Percentiles rank a stretch among this genome's conserved stretches.
phyloP scores from a whole-genome alignment of 2,888 invertebrate genomes.

The Drosophila kanekoi region DNA sequence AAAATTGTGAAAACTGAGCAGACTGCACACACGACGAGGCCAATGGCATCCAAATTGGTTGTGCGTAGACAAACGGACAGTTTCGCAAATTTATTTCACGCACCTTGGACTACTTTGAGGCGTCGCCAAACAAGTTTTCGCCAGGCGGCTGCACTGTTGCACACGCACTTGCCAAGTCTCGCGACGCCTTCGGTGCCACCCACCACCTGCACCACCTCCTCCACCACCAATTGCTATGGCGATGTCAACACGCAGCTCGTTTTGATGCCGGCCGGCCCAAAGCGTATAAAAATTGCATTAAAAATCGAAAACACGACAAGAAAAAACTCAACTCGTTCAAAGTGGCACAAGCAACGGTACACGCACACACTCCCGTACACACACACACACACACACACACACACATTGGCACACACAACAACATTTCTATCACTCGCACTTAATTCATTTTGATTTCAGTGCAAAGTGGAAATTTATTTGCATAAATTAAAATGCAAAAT shows the following conservation, averaged over 20 bases:
- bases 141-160: conserved; percentile 38
- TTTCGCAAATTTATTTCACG: conserved; percentile 71
- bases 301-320: conserved; percentile 72
- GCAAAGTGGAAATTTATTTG: conserved; percentile 83
- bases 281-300: conserved; percentile 66
- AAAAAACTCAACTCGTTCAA: conserved; percentile 61
- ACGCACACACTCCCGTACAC: conserved; percentile 28
- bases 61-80: conserved; percentile 34
- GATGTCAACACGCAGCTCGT: conserved; percentile 68
- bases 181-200: conserved; percentile 44
- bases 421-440: conserved; percentile 80
- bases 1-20: conserved; percentile 55
- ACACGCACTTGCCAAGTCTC: conserved; percentile 66
- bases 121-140: conserved; percentile 67
- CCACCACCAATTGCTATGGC: conserved; percentile 13
- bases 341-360: conserved; percentile 76
- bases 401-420: conserved; percentile 41
- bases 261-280: conserved; percentile 71
- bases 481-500: conserved; percentile 77
- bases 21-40: conserved; percentile 25
- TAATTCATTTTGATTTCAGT: conserved; percentile 80
- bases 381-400: conserved; percentile 17
- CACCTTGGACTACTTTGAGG: conserved; percentile 77
- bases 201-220: conserved; percentile 14
- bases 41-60: conserved; percentile 46